Percentiles rank a stretch among this genome's conserved stretches.
phyloP scores from a whole-genome alignment of 37 sponge, comb jelly and placozoan species.

The Ephydatia muelleri region DNA sequence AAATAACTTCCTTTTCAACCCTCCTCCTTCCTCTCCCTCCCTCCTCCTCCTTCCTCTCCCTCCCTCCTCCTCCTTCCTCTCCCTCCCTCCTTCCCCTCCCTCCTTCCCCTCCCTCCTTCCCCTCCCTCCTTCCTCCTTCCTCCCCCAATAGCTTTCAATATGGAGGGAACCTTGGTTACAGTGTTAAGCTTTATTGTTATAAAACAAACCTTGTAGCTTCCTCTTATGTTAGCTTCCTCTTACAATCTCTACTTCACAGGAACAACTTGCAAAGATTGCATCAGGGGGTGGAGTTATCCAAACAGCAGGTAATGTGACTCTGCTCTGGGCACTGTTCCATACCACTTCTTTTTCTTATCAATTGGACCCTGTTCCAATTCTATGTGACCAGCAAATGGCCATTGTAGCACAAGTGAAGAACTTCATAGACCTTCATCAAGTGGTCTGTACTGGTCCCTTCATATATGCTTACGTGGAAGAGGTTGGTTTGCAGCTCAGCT shows the following conservation, averaged over 20 bases:
- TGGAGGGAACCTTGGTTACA: not conserved
- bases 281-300: constrained; percentile 66
- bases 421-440: constrained; percentile 85
- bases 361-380: not conserved
- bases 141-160: not conserved
- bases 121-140: not conserved
- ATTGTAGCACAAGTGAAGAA: constrained; percentile 71
- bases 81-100: too few species aligned
- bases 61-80: too few species aligned
- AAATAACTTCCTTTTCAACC: not conserved
- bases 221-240: not conserved
- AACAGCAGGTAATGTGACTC: constrained; percentile 52
- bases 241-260: constrained; percentile 19
- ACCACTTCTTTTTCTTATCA: constrained; percentile 5
- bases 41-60: not conserved
- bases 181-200: not conserved
- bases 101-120: not conserved
- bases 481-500: constrained; percentile 37
- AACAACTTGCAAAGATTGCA: constrained; percentile 34
- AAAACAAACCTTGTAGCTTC: not conserved
- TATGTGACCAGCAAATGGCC: constrained; percentile 69
- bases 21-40: not conserved
- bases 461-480: constrained; percentile 85
- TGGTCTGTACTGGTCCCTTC: constrained; percentile 89
- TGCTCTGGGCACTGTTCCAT: not conserved